Percentiles rank a stretch among this genome's conserved stretches.
phyloP scores from a whole-genome alignment of 2,888 invertebrate genomes.

The Ceramica pisi region DNA sequence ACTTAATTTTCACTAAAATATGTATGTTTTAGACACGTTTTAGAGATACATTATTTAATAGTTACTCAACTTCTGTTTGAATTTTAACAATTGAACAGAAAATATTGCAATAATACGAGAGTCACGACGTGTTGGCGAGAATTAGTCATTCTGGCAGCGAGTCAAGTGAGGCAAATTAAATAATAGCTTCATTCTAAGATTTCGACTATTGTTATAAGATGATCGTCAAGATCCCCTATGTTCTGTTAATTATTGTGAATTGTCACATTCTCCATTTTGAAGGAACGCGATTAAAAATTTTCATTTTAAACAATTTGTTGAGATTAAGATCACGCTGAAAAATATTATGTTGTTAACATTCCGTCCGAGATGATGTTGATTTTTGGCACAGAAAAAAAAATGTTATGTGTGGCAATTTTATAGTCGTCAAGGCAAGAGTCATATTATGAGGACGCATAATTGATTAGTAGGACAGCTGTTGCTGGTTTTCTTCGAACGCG shows the following conservation, averaged over 20 bases:
- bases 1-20: constrained; percentile 43
- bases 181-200: constrained; percentile 80
- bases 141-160: constrained; percentile 89
- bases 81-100: constrained; percentile 79
- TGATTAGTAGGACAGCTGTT: constrained; percentile 87
- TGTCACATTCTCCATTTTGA: constrained; percentile 77
- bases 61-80: constrained; percentile 69
- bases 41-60: constrained; percentile 73
- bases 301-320: constrained; percentile 87
- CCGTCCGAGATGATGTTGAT: constrained; percentile 84
- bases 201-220: constrained; percentile 84
- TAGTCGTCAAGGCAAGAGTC: constrained; percentile 84
- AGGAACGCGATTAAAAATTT: constrained; percentile 81
- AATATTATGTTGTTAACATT: constrained; percentile 89
- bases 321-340: constrained; percentile 86
- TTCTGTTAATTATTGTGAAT: constrained; percentile 68
- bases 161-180: constrained; percentile 85
- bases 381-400: constrained; percentile 86
- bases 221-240: constrained; percentile 79
- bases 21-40: constrained; percentile 39
- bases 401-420: constrained; percentile 86
- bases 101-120: constrained; percentile 82
- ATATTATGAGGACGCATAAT: constrained; percentile 86
- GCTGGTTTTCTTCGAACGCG: constrained; percentile 73
- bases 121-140: constrained; percentile 79